Base-by-base conservation (phyloP, 2,113 vertebrate genomes). In the Alligator sinensis region DNA sequence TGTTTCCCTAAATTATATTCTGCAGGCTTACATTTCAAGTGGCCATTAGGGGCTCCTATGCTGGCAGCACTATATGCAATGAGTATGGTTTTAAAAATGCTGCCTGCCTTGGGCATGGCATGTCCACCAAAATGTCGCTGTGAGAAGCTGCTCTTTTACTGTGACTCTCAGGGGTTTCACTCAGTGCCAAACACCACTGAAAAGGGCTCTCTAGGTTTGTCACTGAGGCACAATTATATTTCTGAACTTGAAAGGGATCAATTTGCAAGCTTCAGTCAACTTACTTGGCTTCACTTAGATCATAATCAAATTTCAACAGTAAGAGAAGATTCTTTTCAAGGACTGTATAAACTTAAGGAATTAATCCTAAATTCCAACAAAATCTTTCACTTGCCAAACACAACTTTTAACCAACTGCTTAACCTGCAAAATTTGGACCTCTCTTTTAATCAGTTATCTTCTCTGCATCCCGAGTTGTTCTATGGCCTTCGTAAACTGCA, bases 11-110 rank as follows among this genome's bases (percentile, higher is more conserved):
- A 97, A 98, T 98, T 98, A 97, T 98, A 99, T 98, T 98, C 98
- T 98, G 98, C 99, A 99, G 99, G 99, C 99, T 99, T 99, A 99
- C 99, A 99, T 99, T 99, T 99, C 99, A 99, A 99, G 99, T 99
- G 99, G 99, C 99, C 98, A 99, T 99, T 99, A 99, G 99, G 99
- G 99, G 99, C 99, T 99, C 98, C 98, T 98, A 98, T 99, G 99
- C 98, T 99, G 98, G 98, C 98, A 98, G 99, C 99, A 98, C 98
- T 99, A 98, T 99, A 98, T 99, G 98, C 99, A 99, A 99, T 99
- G 98, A 99, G 99, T 98, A 99, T 99, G 99, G 98, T 99, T 96
- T 98, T 99, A 98, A 99, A 99, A 98, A 98, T 99, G 98, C 98
- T 98, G 98, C 99, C 98, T 98, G 98, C 98, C 98, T 99, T 99